Percentiles rank a stretch among this genome's conserved stretches.
phyloP scores from a whole-genome alignment of 2,113 vertebrate genomes.

The Gorsachius goisagi region DNA sequence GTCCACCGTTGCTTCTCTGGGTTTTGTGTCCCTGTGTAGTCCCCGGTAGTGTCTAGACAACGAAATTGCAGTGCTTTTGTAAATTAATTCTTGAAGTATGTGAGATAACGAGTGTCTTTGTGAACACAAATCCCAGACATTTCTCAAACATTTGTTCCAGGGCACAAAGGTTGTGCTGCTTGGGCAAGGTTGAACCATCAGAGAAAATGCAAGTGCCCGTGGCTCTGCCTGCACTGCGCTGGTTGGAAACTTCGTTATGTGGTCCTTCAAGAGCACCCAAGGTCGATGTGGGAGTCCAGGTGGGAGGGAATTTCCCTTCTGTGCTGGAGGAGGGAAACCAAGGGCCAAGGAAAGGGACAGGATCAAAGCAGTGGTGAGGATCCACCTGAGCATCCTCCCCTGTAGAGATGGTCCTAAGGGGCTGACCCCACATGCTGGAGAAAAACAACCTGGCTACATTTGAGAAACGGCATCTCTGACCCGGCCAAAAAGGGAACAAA shows the following conservation, averaged over 20 bases:
- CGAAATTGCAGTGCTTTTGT: neutral
- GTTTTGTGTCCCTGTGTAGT: neutral
- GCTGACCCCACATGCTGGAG: neutral
- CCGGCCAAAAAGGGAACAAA: neutral
- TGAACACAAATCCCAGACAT: neutral
- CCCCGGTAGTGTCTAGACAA: neutral
- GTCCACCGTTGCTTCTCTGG: neutral
- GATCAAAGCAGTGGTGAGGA: neutral
- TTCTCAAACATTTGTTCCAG: neutral
- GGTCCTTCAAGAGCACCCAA: neutral
- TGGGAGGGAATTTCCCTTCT: neutral
- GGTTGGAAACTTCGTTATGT: neutral
- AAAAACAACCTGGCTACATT: neutral
- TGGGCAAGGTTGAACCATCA: neutral
- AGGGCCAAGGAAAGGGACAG: neutral
- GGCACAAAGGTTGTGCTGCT: neutral
- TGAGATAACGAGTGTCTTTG: neutral
- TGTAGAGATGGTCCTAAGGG: neutral
- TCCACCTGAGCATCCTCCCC: neutral
- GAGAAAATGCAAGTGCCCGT: neutral
- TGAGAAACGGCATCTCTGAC: neutral
- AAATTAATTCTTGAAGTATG: neutral
- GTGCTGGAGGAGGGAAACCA: neutral
- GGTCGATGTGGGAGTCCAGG: neutral
- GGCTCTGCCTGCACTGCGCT: neutral